Conservation (phyloP, 2,888 invertebrate genomes). For the Acronicta leporina region DNA sequence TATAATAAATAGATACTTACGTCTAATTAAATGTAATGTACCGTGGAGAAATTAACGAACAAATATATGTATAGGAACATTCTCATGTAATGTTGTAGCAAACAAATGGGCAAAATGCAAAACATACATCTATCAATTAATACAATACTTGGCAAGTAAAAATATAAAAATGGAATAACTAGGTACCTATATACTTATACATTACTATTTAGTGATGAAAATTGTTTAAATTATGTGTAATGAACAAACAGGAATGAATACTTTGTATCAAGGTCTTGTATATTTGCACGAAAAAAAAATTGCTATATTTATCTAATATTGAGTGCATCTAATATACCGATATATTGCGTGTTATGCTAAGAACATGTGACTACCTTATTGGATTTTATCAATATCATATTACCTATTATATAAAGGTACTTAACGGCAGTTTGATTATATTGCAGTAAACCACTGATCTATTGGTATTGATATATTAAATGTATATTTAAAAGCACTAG, state of each 20-base stretch:
- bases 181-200: constrained; percentile 39
- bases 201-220: constrained; percentile 37
- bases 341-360: constrained; percentile 49
- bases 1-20: constrained; percentile 81
- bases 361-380: constrained; percentile 40
- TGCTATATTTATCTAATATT: constrained; percentile 48
- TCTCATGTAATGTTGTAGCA: constrained; percentile 71
- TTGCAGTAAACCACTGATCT: constrained; percentile 50
- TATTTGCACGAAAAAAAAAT: constrained; percentile 36
- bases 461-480: constrained; percentile 57
- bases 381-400: constrained; percentile 32
- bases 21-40: constrained; percentile 65
- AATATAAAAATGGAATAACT: constrained; percentile 68
- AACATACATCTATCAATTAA: constrained; percentile 64
- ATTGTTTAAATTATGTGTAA: constrained; percentile 35
- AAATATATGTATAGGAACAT: constrained; percentile 82
- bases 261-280: constrained; percentile 47
- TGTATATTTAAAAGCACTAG: constrained; percentile 76
- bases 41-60: constrained; percentile 67
- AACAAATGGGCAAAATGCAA: constrained; percentile 68
- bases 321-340: constrained; percentile 59
- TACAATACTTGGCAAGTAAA: constrained; percentile 79
- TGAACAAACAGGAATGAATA: constrained; percentile 61
- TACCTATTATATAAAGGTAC: constrained; percentile 37
- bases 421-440: constrained; percentile 56